Percentiles rank a stretch among this genome's conserved stretches.
These are phyloP conservation scores for Sarcophilus harrisii DNA, from an alignment of 2,797 vertebrate species.

Conservation along the genomic window DNA sequence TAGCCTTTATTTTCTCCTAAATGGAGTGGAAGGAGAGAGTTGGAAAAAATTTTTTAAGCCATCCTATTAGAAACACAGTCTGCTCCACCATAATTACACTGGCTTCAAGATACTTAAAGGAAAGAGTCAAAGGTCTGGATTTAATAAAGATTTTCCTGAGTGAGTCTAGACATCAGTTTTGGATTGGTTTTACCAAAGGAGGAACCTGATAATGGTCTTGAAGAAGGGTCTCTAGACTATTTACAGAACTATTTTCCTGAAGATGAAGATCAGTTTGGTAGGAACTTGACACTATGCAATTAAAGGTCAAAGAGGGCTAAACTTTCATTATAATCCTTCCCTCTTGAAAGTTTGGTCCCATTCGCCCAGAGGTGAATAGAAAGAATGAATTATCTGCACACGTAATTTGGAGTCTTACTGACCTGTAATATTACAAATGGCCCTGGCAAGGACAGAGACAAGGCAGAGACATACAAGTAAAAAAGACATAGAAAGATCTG, in stretches of 20 bases:
- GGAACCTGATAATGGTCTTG: slow-evolving; percentile 10
- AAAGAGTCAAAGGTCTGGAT: slow-evolving; percentile 17
- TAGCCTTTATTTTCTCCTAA: slow-evolving; percentile 43
- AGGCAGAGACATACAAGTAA: slow-evolving; percentile 35
- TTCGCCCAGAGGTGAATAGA: neutral
- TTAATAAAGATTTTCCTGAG: slow-evolving; percentile 42
- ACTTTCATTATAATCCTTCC: neutral
- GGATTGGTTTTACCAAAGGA: slow-evolving; percentile 19
- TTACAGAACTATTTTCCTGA: neutral
- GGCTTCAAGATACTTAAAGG: neutral
- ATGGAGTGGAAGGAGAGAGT: neutral
- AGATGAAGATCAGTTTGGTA: neutral
- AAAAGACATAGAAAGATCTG: neutral
- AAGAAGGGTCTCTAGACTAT: neutral
- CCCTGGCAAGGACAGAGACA: slow-evolving; percentile 11
- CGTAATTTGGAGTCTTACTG: neutral
- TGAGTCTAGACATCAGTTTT: slow-evolving; percentile 31
- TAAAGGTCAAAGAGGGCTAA: slow-evolving; percentile 12
- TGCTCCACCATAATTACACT: neutral
- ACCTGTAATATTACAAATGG: slow-evolving; percentile 5
- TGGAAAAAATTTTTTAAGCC: no score
- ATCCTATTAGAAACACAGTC: no score
- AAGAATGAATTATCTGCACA: slow-evolving; percentile 5
- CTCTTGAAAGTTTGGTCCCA: slow-evolving; percentile 16
- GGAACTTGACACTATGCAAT: slow-evolving; percentile 3